phyloP scores from a whole-genome alignment of 2,888 invertebrate species.

The Theretra japonica region DNA sequence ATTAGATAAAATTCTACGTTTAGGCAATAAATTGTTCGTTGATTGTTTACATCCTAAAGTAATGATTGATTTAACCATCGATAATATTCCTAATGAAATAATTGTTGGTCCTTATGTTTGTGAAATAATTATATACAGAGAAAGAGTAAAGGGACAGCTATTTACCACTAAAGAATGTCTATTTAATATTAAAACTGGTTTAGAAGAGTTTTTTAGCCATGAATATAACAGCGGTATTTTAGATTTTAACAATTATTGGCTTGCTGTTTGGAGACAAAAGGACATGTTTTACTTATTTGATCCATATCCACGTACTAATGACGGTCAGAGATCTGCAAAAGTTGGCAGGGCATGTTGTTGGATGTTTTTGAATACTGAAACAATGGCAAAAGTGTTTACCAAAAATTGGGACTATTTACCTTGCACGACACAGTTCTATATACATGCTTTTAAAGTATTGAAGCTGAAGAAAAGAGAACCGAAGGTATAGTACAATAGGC shows the following conservation, averaged over 20 bases:
- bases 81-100: slow-evolving; percentile 84
- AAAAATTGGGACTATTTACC: slow-evolving; percentile 82
- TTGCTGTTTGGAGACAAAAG: slow-evolving; percentile 87
- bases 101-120: slow-evolving; percentile 83
- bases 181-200: slow-evolving; percentile 75
- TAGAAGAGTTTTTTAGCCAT: slow-evolving; percentile 82
- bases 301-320: slow-evolving; percentile 86
- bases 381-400: slow-evolving; percentile 80
- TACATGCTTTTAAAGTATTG: slow-evolving; percentile 86
- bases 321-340: slow-evolving; percentile 81
- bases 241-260: slow-evolving; percentile 84
- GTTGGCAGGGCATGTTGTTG: slow-evolving; percentile 86
- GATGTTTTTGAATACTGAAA: slow-evolving; percentile 85
- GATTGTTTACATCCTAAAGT: slow-evolving; percentile 80
- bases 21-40: slow-evolving; percentile 85
- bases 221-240: slow-evolving; percentile 81
- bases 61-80: slow-evolving; percentile 77
- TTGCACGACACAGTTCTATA: slow-evolving; percentile 76
- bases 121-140: slow-evolving; percentile 84
- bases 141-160: slow-evolving; percentile 76
- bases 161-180: slow-evolving; percentile 81
- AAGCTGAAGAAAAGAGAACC: slow-evolving; percentile 76
- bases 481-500: slow-evolving; percentile 55
- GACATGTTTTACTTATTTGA: slow-evolving; percentile 87
- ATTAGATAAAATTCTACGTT: slow-evolving; percentile 83